phyloP scores from a whole-genome alignment of 53 echinoderm and acorn worm species.

The Temnopleurus reevesii region DNA sequence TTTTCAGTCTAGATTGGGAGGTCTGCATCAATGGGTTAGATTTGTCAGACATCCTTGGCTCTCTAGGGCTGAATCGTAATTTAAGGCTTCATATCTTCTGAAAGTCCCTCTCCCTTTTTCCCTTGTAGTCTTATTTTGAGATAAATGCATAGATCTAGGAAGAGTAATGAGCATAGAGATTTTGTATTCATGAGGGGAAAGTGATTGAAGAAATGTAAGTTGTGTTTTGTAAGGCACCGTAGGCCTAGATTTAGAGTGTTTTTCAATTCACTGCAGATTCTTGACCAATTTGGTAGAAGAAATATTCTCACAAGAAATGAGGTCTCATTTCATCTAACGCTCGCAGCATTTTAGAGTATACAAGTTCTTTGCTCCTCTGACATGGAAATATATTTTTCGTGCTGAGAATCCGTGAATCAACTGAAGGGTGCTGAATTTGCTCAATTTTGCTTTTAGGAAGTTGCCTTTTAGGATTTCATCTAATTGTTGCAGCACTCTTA shows the following conservation, averaged over 20 bases:
- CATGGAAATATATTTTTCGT: too few species aligned
- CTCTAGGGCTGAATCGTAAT: not conserved
- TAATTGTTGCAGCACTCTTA: too few species aligned
- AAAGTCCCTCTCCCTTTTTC: not conserved
- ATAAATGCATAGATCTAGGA: constrained; percentile 21
- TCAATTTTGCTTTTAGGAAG: too few species aligned
- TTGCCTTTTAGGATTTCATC: too few species aligned
- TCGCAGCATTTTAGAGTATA: too few species aligned
- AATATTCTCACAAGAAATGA: not conserved
- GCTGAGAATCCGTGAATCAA: too few species aligned
- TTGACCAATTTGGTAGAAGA: not conserved
- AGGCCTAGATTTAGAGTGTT: not conserved
- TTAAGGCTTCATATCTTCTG: not conserved
- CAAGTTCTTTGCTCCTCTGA: too few species aligned
- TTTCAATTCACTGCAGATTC: not conserved
- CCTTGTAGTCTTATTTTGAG: not conserved
- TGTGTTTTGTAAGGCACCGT: not conserved
- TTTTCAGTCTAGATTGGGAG: too few species aligned
- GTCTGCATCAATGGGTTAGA: too few species aligned
- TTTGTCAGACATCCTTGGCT: constrained; percentile 9
- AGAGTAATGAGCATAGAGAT: too few species aligned
- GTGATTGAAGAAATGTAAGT: not conserved
- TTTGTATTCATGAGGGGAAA: not conserved
- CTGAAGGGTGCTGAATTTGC: too few species aligned
- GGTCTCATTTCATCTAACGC: not conserved